These are phyloP conservation scores for Anthoscopus minutus DNA, from an alignment of 2,113 vertebrate genomes.

Conservation along the genomic window DNA sequence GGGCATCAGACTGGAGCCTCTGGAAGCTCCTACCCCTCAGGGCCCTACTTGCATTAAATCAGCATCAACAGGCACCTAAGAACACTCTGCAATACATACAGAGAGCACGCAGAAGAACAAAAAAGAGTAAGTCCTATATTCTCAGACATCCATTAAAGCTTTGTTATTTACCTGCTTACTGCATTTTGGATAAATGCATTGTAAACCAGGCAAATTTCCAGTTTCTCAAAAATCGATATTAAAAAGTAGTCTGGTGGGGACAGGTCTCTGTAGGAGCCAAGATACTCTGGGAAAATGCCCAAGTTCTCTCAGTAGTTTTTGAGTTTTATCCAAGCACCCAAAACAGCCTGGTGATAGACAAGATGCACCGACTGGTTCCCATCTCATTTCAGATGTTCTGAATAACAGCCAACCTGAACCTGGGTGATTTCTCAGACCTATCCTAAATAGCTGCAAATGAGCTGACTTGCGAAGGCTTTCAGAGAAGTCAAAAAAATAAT, in stretches of 20 bases:
- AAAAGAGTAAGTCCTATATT: neutral
- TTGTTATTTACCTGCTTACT: conserved; percentile 2
- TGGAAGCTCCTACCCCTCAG: neutral
- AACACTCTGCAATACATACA: neutral
- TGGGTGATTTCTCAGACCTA: neutral
- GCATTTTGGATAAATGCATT: neutral
- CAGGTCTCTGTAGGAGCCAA: conserved; percentile 4
- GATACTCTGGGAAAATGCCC: conserved; percentile 31
- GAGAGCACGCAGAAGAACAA: neutral
- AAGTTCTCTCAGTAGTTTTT: neutral
- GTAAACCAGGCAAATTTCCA: neutral
- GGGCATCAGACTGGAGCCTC: neutral
- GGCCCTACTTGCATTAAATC: neutral
- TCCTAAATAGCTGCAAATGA: neutral
- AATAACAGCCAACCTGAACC: neutral
- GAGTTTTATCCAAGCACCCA: neutral
- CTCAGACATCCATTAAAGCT: neutral
- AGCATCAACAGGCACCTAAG: neutral
- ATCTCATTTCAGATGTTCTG: neutral
- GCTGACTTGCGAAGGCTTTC: neutral
- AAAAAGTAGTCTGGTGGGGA: conserved; percentile 11
- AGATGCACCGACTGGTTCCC: neutral
- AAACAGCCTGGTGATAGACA: neutral
- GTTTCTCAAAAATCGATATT: conserved; percentile 1
- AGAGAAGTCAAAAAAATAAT: neutral